Evolutionary conservation across 2,797 vertebrate genomes (phyloP).

Genomic region (Gymnocypris eckloni): DNA sequence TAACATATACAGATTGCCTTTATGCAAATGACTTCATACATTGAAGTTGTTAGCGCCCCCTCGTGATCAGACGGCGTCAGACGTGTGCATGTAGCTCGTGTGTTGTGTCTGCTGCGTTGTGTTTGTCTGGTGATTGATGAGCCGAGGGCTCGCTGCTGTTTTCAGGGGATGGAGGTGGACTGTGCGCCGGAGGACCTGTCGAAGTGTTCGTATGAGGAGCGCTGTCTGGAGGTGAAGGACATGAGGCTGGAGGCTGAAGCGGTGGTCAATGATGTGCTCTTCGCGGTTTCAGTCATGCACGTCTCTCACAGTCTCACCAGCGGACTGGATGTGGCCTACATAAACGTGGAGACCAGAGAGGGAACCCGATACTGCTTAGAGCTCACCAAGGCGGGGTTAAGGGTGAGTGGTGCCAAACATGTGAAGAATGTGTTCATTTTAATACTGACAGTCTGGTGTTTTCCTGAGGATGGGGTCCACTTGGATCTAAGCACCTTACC

Average conservation of each 20-base stretch:
- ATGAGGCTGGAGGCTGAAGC: conserved; percentile 96
- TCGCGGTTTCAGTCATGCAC: conserved; percentile 92
- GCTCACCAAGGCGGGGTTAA: conserved; percentile 93
- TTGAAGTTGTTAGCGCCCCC: not conserved
- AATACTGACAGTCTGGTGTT: conserved; percentile 2
- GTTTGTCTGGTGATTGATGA: not conserved
- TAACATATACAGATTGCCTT: not conserved
- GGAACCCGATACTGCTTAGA: conserved; percentile 91
- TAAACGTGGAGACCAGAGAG: conserved; percentile 95
- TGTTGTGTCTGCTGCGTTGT: not conserved
- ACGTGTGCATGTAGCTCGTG: not conserved
- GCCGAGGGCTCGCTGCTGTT: not conserved
- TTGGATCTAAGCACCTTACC: not conserved
- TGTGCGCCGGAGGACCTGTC: conserved; percentile 83
- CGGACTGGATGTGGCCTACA: conserved; percentile 88
- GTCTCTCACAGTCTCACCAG: conserved; percentile 89
- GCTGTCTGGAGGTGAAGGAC: conserved; percentile 87
- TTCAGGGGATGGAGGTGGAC: conserved; percentile 89
- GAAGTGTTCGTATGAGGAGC: conserved; percentile 79
- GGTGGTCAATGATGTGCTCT: conserved; percentile 93
- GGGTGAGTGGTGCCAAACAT: conserved; percentile 72
- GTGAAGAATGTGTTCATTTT: not conserved
- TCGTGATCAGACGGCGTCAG: conserved; percentile 21
- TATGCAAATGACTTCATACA: not conserved
- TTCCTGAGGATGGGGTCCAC: not conserved